Evolutionary conservation across 2,113 vertebrate species (phyloP).

Genomic region (Erythrocercus mccallii): DNA sequence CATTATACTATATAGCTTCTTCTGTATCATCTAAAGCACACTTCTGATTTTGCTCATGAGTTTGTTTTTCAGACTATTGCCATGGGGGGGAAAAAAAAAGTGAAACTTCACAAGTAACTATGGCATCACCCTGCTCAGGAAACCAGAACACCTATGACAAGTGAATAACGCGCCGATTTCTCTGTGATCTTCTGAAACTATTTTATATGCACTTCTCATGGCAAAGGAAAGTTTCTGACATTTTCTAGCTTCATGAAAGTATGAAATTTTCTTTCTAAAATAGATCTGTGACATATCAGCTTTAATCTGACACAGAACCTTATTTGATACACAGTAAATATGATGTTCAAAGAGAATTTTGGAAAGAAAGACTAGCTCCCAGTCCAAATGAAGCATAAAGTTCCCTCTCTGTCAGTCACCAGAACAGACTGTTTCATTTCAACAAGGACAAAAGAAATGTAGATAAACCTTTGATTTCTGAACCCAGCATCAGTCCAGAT

Average conservation of each 20-base stretch:
- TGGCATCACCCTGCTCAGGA: not conserved
- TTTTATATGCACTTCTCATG: not conserved
- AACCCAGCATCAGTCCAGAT: not conserved
- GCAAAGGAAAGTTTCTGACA: not conserved
- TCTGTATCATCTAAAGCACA: not conserved
- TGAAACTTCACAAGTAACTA: not conserved
- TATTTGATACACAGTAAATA: not conserved
- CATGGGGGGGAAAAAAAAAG: not conserved
- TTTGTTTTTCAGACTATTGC: not conserved
- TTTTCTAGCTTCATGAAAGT: not conserved
- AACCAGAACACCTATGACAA: not conserved
- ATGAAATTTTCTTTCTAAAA: conserved; percentile 20
- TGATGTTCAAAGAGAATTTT: not conserved
- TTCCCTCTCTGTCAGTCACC: not conserved
- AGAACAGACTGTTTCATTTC: not conserved
- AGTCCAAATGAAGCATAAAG: not conserved
- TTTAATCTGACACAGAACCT: conserved; percentile 2
- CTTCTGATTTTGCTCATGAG: not conserved
- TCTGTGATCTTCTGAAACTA: not conserved
- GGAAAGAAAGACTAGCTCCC: not conserved
- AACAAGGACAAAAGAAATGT: not conserved
- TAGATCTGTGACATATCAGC: not conserved
- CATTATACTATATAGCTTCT: not conserved
- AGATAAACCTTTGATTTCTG: not conserved
- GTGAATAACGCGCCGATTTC: not conserved